Percentiles rank a stretch among this genome's conserved stretches.
Evolutionary conservation across 2,113 vertebrate genomes (phyloP).

Genomic region (Pseudonaja textilis): DNA sequence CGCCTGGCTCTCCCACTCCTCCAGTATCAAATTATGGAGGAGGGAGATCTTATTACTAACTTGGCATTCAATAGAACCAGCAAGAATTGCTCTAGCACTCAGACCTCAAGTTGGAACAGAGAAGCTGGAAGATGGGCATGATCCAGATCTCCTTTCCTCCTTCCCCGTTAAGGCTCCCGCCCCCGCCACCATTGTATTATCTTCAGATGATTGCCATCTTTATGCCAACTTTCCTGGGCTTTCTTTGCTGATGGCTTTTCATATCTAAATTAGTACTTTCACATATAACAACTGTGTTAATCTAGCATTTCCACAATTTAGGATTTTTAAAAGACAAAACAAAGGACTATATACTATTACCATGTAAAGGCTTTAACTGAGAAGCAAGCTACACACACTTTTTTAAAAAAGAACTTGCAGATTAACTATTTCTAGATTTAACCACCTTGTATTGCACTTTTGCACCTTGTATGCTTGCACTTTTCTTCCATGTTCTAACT

Average conservation of each 20-base stretch:
- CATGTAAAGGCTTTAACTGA: not conserved
- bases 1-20: not conserved
- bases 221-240: not conserved
- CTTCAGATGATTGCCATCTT: not conserved
- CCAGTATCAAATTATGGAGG: not conserved
- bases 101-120: not conserved
- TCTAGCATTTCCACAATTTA: not conserved
- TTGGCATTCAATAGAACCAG: not conserved
- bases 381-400: not conserved
- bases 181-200: not conserved
- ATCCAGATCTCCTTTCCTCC: not conserved
- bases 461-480: not conserved
- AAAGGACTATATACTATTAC: not conserved
- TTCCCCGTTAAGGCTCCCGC: not conserved
- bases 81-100: not conserved
- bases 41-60: not conserved
- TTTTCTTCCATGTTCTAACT: not conserved
- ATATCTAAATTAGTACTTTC: not conserved
- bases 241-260: no score
- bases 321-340: not conserved
- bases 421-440: not conserved
- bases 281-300: not conserved
- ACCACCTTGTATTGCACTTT: not conserved
- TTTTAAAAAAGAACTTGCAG: not conserved
- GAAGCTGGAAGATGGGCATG: not conserved